A percentile compares a stretch with the other conserved stretches of the same genome.
These are phyloP conservation scores for human (Homo sapiens) DNA, from an alignment of 2,113 vertebrate genomes.

Conservation along the genomic window GRCh38 chr2:192631001-192631500, in stretches of 20 bases:
- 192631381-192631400: neutral
- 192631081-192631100: neutral
- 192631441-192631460: neutral
- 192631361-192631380: neutral
- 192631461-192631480: neutral
- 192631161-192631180: neutral
- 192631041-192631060: neutral
- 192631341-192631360: neutral
- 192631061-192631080: neutral
- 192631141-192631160: neutral
- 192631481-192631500: neutral
- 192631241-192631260: neutral
- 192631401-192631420: neutral
- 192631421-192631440: neutral
- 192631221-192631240: neutral
- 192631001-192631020: neutral
- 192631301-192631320: neutral
- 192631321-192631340: neutral
- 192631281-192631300: neutral
- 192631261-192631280: neutral
- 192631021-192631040: neutral
- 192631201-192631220: neutral
- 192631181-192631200: neutral
- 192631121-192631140: neutral
- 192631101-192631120: neutral